Base-by-base conservation (phyloP, 1,140 invertebrate genomes). In the Pissodes strobi region DNA sequence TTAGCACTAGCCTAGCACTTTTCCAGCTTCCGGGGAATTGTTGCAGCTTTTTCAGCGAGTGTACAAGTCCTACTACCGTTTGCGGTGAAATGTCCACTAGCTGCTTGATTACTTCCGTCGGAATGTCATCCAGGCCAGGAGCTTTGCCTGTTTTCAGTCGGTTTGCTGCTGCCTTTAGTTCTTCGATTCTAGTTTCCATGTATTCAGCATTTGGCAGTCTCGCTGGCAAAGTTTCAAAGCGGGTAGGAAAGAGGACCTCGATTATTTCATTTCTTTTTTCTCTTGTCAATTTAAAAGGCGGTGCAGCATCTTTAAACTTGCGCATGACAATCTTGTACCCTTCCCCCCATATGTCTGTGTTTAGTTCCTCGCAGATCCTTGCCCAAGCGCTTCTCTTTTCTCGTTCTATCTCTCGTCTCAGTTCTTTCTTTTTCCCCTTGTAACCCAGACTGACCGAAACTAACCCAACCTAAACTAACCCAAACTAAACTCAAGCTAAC, bases 11-110 rank as follows among this genome's bases (percentile, higher is more conserved):
- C n/a, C n/a, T n/a, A n/a, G n/a, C n/a, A n/a, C n/a, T n/a, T n/a
- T n/a, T n/a, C n/a, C n/a, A n/a, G n/a, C n/a, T n/a, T n/a, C n/a
- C n/a, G n/a, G n/a, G n/a, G n/a, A n/a, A n/a, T 51, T 64, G 18
- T 56, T 23, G 17, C 41, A 59, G 10, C 48, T 56, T 18, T 57
- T n/a, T 27, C 45, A 23, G 22, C 2, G 12, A 12, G 9, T 15
- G 5, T 41, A 5, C 9, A 41, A 41, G 38, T 15, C 9, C 34
- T 71, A 0, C 79, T 58, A 0, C 70, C 67, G 22, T 77, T 73
- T 0, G 72, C n/a, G n/a, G n/a, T n/a, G n/a, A n/a, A n/a, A n/a
- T n/a, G 74, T 4, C 76, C 75, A 17, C 75, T 73, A 0, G 75
- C 75, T 43, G n/a, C n/a, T n/a, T n/a, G n/a, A n/a, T n/a, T n/a